A percentile compares a stretch with the other conserved stretches of the same genome.
Evolutionary conservation across 2,797 vertebrate species (phyloP).

Genomic region (Ceyx erithaca): DNA sequence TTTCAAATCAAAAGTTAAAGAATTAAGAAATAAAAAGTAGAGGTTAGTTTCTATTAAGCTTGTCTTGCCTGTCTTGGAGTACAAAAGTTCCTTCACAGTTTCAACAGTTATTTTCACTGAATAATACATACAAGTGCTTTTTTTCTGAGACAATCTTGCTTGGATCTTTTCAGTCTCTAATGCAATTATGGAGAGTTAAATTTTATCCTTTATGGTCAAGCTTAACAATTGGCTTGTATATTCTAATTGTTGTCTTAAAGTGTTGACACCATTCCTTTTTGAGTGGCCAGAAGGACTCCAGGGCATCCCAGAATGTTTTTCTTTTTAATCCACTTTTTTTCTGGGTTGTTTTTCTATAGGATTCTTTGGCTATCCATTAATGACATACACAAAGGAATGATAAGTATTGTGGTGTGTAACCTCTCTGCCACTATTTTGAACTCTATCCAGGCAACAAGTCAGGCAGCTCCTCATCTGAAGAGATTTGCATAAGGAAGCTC

Average conservation of each 20-base stretch:
- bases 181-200: fast-evolving
- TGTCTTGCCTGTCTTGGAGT: background rate
- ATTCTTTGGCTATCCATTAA: background rate
- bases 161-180: background rate
- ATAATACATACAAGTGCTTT: background rate
- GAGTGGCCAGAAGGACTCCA: background rate
- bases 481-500: background rate
- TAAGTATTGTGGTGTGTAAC: background rate
- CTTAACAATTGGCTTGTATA: background rate
- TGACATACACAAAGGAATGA: background rate
- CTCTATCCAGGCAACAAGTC: background rate
- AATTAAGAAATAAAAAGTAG: background rate
- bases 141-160: background rate
- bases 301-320: background rate
- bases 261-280: background rate
- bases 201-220: background rate
- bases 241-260: background rate
- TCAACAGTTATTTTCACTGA: background rate
- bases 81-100: background rate
- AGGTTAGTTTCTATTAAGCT: background rate
- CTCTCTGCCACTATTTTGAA: background rate
- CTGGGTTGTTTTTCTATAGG: background rate
- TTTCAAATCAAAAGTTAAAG: background rate
- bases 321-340: background rate
- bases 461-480: background rate